Evolutionary conservation across 2,888 invertebrate genomes (phyloP).

Genomic region (Zhengitettix transpicula): DNA sequence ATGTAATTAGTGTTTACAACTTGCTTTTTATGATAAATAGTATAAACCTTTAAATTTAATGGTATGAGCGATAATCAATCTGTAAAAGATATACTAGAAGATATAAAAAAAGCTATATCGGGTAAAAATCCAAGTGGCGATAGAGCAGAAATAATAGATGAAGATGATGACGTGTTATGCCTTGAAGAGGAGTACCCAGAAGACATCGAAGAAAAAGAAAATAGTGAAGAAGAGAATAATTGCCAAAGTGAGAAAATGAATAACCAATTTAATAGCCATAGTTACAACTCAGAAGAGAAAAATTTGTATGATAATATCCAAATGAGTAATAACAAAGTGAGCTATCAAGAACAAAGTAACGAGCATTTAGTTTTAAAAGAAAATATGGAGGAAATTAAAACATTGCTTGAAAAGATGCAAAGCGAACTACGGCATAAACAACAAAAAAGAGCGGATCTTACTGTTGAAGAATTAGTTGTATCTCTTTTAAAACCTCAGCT

Average conservation of each 20-base stretch:
- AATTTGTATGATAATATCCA: neutral
- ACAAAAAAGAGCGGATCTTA: too few relatives aligned
- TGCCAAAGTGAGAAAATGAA: neutral
- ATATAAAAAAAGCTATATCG: neutral
- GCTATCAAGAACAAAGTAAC: neutral
- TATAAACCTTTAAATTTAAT: neutral
- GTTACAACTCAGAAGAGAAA: neutral
- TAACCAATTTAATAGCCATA: neutral
- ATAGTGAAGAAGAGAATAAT: neutral
- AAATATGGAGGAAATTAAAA: too few relatives aligned
- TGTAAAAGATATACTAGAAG: neutral
- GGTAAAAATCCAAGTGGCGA: neutral
- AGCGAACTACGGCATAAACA: too few relatives aligned
- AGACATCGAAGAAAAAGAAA: neutral
- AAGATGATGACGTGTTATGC: neutral
- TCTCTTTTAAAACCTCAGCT: too few relatives aligned
- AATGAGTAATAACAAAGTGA: neutral
- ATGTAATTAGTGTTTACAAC: neutral
- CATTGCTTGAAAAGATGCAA: too few relatives aligned
- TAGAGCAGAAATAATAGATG: neutral
- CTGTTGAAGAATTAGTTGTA: too few relatives aligned
- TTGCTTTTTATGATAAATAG: neutral
- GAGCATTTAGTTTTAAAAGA: neutral
- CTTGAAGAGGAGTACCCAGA: neutral
- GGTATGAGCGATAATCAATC: neutral